Base-by-base conservation (phyloP, 2,113 vertebrate genomes). In the Rafetus swinhoei region DNA sequence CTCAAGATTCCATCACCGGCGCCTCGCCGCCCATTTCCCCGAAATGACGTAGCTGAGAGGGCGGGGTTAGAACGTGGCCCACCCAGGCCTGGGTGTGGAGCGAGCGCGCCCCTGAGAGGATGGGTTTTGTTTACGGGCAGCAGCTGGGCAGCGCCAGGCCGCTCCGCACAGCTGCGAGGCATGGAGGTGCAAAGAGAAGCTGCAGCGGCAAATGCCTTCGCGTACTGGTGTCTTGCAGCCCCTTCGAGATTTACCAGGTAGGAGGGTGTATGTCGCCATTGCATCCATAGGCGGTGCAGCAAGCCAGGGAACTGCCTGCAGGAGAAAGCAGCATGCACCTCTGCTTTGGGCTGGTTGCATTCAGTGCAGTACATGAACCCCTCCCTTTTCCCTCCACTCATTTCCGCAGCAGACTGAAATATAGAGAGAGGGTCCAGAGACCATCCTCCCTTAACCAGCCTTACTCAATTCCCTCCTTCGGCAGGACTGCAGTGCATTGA, bases 91-190 rank as follows among this genome's bases (percentile, higher is more conserved):
- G 12, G 15, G 53, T 4, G 80, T 6, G 32, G 21, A 14, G 57
- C 16, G 53, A 25, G n/a, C 27, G 54, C 2, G n/a, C 24, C 8
- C 7, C 1, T 1, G 19, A 3, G 7, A 35, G 29, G 57, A 14
- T 11, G 62, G 10, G 15, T 22, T 57, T 24, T 19, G 27, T 29
- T 27, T 11, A 29, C 15, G 6, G 11, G 22, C 29, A 15, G 56
- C 81, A 21, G 69, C 81, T 60, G 82, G 22, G 62, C 32, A 6
- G n/a, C 18, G 32, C 16, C 65, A 9, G 65, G 18, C 7, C 32
- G 18, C 65, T 72, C 18, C 9, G n/a, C 2, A 19, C n/a, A 35
- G 65, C 65, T 35, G 65, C n/a, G 65, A 29, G 62, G 16, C 11
- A 62, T 62, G 65, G 32, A 19, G 65, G n/a, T 21, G n/a, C 65